These are phyloP conservation scores for Chrysocyon brachyurus DNA, from an alignment of 2,797 vertebrate species.

Conservation along the genomic window DNA sequence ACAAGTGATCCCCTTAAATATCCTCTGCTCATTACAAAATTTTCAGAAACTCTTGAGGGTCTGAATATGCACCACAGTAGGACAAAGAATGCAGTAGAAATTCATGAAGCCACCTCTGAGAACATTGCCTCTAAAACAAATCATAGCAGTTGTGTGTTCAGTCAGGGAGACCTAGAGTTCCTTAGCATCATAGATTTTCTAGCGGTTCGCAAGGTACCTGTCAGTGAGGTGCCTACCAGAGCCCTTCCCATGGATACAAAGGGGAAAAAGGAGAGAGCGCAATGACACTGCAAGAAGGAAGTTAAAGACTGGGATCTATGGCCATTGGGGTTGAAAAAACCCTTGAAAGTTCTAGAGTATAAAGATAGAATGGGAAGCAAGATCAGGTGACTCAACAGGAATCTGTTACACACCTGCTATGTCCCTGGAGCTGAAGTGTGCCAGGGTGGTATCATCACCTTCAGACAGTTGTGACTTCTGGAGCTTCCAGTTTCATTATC, in stretches of 20 bases:
- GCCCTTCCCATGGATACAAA: background rate
- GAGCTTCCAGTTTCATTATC: background rate
- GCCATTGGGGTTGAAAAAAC: background rate
- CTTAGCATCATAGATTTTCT: background rate
- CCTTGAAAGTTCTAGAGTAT: background rate
- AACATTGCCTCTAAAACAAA: slow-evolving; percentile 5
- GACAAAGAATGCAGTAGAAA: slow-evolving; percentile 4
- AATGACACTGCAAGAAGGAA: background rate
- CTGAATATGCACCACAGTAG: background rate
- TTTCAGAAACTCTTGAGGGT: slow-evolving; percentile 58
- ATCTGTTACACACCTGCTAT: background rate
- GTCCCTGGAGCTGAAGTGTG: background rate
- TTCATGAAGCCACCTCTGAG: slow-evolving; percentile 14
- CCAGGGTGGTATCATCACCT: background rate
- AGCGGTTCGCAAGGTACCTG: background rate
- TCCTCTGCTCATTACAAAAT: slow-evolving; percentile 1
- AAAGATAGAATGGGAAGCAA: slow-evolving; percentile 16
- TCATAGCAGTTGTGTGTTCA: background rate
- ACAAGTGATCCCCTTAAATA: background rate
- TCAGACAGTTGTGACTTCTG: background rate
- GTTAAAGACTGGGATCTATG: background rate
- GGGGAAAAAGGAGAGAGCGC: background rate
- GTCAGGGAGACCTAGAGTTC: background rate
- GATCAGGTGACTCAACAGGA: slow-evolving; percentile 2
- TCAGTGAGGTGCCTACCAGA: background rate